Evolutionary conservation across 2,113 vertebrate species (phyloP).

Genomic region (Lathamus discolor): DNA sequence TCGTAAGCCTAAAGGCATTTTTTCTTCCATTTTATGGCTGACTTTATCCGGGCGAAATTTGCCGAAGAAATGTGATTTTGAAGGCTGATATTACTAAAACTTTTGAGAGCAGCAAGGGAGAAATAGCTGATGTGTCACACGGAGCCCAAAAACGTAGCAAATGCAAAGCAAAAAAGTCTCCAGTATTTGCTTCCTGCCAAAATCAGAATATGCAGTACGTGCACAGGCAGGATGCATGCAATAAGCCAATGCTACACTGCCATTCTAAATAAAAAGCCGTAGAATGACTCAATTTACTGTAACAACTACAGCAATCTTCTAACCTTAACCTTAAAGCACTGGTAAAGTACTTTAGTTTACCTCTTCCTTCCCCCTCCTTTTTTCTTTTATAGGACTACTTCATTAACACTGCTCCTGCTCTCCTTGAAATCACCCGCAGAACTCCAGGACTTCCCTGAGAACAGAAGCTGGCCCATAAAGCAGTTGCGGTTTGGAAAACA

Average conservation of each 20-base stretch:
- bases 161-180: neutral
- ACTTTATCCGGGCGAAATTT: slow-evolving; percentile 26
- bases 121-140: neutral
- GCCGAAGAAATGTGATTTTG: slow-evolving; percentile 25
- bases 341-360: neutral
- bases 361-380: neutral
- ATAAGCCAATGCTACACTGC: neutral
- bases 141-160: neutral
- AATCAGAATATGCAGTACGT: neutral
- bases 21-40: neutral
- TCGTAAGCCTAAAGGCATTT: slow-evolving; percentile 37
- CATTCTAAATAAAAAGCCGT: neutral
- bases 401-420: neutral
- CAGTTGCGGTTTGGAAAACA: neutral
- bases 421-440: neutral
- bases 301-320: neutral
- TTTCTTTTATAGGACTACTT: neutral
- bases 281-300: neutral
- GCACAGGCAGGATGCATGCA: neutral
- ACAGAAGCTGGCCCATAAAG: neutral
- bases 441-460: neutral
- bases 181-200: neutral
- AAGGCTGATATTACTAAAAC: neutral
- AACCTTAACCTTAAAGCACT: neutral
- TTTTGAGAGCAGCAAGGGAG: neutral